A percentile compares a stretch with the other conserved stretches of the same genome.
phyloP scores from a whole-genome alignment of 2,113 vertebrate genomes.

The Siniperca knerii region DNA sequence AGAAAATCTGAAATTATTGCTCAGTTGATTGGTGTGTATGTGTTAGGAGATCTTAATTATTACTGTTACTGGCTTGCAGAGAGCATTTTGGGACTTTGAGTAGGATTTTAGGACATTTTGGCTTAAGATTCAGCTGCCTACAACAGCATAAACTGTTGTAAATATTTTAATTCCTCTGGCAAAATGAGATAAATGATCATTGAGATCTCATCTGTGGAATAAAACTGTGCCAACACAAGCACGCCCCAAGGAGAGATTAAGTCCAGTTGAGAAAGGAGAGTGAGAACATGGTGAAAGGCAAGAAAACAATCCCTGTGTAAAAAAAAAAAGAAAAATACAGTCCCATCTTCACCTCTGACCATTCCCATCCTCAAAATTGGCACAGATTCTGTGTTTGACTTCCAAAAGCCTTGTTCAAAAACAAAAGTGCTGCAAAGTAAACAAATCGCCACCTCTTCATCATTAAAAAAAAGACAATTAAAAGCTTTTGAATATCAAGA shows the following conservation, averaged over 20 bases:
- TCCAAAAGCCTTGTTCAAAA: constrained; percentile 29
- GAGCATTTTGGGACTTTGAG: constrained; percentile 10
- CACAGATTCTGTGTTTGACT: constrained; percentile 57
- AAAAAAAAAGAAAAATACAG: constrained; percentile 21
- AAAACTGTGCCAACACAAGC: constrained; percentile 29
- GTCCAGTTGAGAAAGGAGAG: constrained; percentile 8
- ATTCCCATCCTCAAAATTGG: constrained; percentile 37
- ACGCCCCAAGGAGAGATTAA: neutral
- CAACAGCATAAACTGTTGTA: constrained; percentile 28
- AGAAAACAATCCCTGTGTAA: constrained; percentile 39
- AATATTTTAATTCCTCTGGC: constrained; percentile 31
- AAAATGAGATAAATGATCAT: constrained; percentile 15
- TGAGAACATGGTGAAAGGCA: constrained; percentile 41
- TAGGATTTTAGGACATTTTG: constrained; percentile 44
- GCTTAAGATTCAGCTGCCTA: constrained; percentile 63
- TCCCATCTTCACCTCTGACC: constrained; percentile 1
- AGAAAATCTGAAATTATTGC: constrained; percentile 66
- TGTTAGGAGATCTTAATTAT: constrained; percentile 18
- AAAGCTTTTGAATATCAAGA: constrained; percentile 73
- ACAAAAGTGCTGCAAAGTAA: constrained; percentile 65
- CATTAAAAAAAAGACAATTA: constrained; percentile 64
- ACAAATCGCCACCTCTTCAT: constrained; percentile 41
- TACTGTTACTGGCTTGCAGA: constrained; percentile 2
- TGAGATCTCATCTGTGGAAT: constrained; percentile 25
- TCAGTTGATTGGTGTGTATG: constrained; percentile 41